Conservation (phyloP, 2,113 vertebrate species). For the Zosterops lateralis region DNA sequence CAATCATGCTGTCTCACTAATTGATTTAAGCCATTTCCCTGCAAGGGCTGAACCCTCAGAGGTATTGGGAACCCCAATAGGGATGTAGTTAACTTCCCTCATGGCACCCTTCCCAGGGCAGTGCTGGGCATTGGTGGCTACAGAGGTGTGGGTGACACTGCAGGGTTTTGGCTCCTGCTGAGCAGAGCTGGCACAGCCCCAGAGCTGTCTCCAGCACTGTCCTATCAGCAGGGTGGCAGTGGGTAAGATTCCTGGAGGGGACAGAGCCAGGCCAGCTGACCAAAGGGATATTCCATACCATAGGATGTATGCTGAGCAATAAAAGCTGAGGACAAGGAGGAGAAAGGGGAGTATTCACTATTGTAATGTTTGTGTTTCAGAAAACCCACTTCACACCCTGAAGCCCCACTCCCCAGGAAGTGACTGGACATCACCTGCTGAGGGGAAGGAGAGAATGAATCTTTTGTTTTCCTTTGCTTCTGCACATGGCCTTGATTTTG, state of each 20-base stretch:
- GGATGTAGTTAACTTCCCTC: not conserved
- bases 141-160: not conserved
- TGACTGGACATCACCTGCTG: not conserved
- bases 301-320: not conserved
- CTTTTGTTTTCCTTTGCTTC: not conserved
- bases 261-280: not conserved
- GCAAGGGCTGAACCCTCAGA: too few relatives aligned
- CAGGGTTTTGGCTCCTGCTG: not conserved
- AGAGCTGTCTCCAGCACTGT: not conserved
- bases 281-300: not conserved
- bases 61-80: too few relatives aligned
- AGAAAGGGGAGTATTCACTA: not conserved
- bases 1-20: too few relatives aligned
- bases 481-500: not conserved
- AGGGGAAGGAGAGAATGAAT: not conserved
- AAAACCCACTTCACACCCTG: not conserved
- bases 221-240: not conserved
- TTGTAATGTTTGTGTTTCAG: accelerated
- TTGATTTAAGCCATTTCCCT: too few relatives aligned
- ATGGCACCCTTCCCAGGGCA: not conserved
- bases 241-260: not conserved
- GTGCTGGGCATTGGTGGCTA: not conserved
- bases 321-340: not conserved
- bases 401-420: not conserved
- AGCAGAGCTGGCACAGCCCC: not conserved